These are phyloP conservation scores for Brachionus asplanchnoidis DNA, from an alignment of 1,140 invertebrate genomes.

Conservation along the genomic window DNA sequence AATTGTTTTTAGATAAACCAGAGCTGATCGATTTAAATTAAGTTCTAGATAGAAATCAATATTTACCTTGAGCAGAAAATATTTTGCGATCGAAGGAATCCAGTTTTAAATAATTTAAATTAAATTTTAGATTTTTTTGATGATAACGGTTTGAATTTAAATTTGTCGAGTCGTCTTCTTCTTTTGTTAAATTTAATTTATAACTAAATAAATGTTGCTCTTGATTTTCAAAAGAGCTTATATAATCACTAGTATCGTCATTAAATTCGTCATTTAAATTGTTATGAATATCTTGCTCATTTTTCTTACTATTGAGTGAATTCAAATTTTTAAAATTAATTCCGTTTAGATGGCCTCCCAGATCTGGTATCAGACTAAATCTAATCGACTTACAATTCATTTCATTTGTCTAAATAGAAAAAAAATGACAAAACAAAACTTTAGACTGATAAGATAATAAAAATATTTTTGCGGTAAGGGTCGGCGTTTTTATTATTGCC, in stretches of 20 bases:
- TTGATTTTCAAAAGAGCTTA: background rate
- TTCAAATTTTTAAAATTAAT: background rate
- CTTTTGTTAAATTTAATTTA: background rate
- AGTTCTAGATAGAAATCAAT: background rate
- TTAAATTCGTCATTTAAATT: slow-evolving; percentile 14
- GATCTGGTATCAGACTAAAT: background rate
- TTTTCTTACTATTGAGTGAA: background rate
- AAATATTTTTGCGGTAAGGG: background rate
- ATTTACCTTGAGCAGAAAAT: slow-evolving; percentile 14
- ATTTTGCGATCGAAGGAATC: slow-evolving; percentile 27
- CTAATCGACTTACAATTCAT: background rate
- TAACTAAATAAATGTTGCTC: background rate
- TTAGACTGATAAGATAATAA: background rate
- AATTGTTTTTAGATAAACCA: background rate
- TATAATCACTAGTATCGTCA: background rate
- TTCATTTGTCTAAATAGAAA: background rate
- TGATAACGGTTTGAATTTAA: background rate
- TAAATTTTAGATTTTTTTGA: slow-evolving; percentile 6
- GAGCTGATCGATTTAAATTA: background rate
- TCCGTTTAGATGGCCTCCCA: background rate
- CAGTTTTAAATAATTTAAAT: slow-evolving; percentile 40
- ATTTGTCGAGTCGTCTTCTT: background rate
- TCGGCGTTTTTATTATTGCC: background rate
- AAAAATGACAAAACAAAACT: background rate
- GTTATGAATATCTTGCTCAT: slow-evolving; percentile 24